These are phyloP conservation scores for Diploscapter pachys DNA, from an alignment of 1,140 invertebrate genomes.

Conservation along the genomic window DNA sequence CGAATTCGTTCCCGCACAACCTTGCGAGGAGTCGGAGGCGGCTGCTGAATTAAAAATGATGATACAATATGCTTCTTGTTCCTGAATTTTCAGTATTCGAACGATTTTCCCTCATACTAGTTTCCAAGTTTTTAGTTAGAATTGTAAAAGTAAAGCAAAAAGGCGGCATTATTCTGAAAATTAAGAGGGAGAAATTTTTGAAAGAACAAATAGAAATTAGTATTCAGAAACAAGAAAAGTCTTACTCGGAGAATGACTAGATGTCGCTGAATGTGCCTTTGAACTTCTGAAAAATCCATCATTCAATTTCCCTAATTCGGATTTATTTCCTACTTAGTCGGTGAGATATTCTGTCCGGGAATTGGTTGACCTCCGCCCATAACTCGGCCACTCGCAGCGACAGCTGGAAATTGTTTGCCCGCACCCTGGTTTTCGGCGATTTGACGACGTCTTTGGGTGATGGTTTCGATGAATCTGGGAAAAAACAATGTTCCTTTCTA, in stretches of 20 bases:
- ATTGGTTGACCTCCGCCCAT: constrained; percentile 35
- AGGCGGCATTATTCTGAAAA: background rate
- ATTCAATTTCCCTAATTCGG: background rate
- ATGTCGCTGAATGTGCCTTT: background rate
- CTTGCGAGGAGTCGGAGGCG: background rate
- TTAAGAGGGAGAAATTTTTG: constrained; percentile 1
- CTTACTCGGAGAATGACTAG: background rate
- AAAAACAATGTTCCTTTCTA: constrained; percentile 1
- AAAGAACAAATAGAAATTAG: background rate
- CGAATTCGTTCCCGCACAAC: constrained; percentile 9
- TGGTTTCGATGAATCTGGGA: constrained; percentile 27
- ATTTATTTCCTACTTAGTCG: background rate
- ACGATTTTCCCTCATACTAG: background rate
- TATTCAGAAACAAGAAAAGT: background rate
- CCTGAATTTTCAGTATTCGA: no score
- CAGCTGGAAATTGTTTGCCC: constrained; percentile 1
- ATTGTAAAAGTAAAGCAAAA: constrained; percentile 11
- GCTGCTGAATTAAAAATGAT: no score
- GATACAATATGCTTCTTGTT: no score
- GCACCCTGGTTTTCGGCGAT: constrained; percentile 21
- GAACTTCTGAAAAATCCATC: background rate
- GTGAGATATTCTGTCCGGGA: constrained; percentile 19
- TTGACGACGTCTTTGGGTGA: constrained; percentile 24
- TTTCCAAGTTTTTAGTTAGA: background rate
- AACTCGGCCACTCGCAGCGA: constrained; percentile 7